Base-by-base conservation (phyloP, 2,113 vertebrate species). In the Saguinus imperator region DNA sequence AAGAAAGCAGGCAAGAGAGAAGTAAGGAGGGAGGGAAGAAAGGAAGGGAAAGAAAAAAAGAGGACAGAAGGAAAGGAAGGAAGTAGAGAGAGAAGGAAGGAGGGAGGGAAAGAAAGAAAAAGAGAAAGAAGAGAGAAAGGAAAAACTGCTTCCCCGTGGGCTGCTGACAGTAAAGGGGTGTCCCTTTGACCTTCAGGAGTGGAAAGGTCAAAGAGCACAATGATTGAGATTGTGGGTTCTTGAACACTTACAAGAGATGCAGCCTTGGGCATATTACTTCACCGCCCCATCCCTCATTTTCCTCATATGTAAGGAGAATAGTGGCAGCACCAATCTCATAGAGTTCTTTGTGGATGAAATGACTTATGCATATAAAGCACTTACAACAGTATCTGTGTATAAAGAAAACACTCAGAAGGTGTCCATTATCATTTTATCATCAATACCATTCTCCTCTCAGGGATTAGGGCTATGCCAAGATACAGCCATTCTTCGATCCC, bases 201-300 rank as follows among this genome's bases (percentile, higher is more conserved):
- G 52, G 80, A 76, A 90, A 89, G 37, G 58, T 32, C 25, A 7
- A 29, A 8, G 50, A 37, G 8, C 25, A 13, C 57, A 43, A 8
- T 1, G 57, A 57, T 6, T n/a, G 61, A 52, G 77, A 50, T 8
- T 1, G 5, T 14, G 32, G 61, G 45, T 79, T 91, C 17, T 87
- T 70, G 40, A 32, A 7, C 73, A 58, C 61, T 23, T 10, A 66
- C 14, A 75, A 27, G 10, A 43, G 64, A 58, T 37, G 27, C 64
- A 91, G 55, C 52, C 61, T 57, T 37, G 4, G 64, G 70, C n/a
- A n/a, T n/a, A 18, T 21, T 8, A 48, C n/a, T 40, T 61, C 50
- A 77, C 35, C 18, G 66, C n/a, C 55, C 84, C 70, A 55, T 45
- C 79, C 72, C 80, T 90, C 92, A 35, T 76, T 61, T 92, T 89